phyloP scores from a whole-genome alignment of 2,797 vertebrate genomes.

The Orestias chungarensis region DNA sequence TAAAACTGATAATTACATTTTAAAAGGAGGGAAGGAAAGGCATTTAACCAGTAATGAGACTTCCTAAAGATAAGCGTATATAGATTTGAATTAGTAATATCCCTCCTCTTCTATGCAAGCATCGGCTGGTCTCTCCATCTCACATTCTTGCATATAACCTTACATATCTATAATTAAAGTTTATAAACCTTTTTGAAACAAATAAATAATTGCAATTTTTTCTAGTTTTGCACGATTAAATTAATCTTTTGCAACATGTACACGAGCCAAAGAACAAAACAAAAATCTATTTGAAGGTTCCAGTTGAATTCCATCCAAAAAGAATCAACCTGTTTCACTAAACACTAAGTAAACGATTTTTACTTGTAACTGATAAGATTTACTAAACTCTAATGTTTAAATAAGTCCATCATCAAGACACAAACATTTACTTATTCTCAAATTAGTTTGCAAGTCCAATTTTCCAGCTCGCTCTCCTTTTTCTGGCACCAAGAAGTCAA shows the following conservation, averaged over 20 bases:
- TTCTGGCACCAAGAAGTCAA: background rate
- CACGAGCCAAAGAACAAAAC: background rate
- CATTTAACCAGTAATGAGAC: background rate
- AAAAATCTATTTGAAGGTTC: too few relatives aligned
- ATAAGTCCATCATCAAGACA: slow-evolving; percentile 2
- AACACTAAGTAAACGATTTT: slow-evolving; percentile 1
- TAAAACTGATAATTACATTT: background rate
- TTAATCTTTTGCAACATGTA: background rate
- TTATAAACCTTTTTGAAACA: background rate
- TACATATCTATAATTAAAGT: background rate
- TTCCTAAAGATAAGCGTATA: background rate
- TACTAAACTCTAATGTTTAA: slow-evolving; percentile 1
- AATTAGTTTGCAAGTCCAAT: background rate
- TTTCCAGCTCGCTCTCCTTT: slow-evolving; percentile 1
- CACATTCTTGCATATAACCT: background rate
- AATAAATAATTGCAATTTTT: background rate
- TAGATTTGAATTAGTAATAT: background rate
- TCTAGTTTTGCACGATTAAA: background rate
- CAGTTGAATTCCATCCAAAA: background rate
- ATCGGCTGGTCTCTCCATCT: too few relatives aligned
- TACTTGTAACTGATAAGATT: background rate
- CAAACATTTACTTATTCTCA: background rate
- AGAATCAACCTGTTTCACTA: background rate
- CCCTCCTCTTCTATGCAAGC: background rate
- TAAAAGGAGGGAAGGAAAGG: background rate